phyloP scores from a whole-genome alignment of 1,140 invertebrate genomes.

The Trypoxylus dichotomus region DNA sequence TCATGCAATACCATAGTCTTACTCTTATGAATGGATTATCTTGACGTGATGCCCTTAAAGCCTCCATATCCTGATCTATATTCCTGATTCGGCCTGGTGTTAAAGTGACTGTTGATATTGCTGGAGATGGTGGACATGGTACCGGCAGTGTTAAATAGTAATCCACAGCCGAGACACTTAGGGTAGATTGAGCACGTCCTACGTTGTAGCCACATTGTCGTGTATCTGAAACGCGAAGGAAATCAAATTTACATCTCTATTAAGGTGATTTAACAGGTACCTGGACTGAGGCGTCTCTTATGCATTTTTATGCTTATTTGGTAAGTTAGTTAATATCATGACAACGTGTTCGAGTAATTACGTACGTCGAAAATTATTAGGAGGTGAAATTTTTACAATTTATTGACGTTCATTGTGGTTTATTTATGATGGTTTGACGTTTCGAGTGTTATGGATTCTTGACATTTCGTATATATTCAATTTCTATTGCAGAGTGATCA shows the following conservation, averaged over 20 bases:
- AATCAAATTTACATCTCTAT: not conserved
- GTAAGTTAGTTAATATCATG: not conserved
- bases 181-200: constrained; percentile 48
- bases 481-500: not conserved
- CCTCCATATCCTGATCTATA: constrained; percentile 82
- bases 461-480: not conserved
- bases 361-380: not conserved
- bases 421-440: not conserved
- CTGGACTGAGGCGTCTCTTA: not conserved
- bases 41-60: constrained; percentile 73
- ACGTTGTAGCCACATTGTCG: constrained; percentile 38
- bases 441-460: not conserved
- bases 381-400: not conserved
- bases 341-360: not conserved
- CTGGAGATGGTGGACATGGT: constrained; percentile 47
- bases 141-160: constrained; percentile 49
- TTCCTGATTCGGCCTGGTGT: constrained; percentile 75
- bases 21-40: constrained; percentile 83
- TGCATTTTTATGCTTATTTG: not conserved
- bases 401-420: not conserved
- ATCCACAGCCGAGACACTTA: constrained; percentile 50
- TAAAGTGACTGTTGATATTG: constrained; percentile 64
- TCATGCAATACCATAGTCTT: constrained; percentile 33
- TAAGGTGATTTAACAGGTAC: not conserved
- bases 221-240: not conserved